Conservation (phyloP, 2,888 invertebrate genomes). For the Epinotia brunnichana region DNA sequence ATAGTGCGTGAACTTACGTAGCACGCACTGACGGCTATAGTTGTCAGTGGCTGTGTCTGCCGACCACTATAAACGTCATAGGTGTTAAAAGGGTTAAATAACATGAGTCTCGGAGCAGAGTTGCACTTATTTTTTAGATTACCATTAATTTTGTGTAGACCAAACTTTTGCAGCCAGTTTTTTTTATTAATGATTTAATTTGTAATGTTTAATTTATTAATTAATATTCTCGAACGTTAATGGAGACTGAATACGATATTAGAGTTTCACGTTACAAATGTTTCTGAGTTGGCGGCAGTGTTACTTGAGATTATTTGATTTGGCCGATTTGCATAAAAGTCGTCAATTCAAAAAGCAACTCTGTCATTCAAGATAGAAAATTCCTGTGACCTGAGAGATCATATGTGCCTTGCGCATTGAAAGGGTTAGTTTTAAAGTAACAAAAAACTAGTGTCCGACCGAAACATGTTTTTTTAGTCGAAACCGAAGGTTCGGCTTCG, state of each 20-base stretch:
- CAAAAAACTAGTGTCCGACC: no score
- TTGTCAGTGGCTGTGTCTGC: not conserved
- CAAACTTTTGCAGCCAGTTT: constrained; percentile 74
- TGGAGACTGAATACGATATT: constrained; percentile 28
- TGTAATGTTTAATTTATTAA: constrained; percentile 47
- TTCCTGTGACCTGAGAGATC: no score
- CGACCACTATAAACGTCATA: not conserved
- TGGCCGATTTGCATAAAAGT: no score
- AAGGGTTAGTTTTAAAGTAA: not conserved
- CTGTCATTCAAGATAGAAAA: not conserved
- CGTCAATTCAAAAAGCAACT: no score
- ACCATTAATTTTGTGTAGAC: constrained; percentile 61
- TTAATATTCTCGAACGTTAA: constrained; percentile 47
- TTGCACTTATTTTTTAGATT: constrained; percentile 49
- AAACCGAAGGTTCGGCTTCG: no score
- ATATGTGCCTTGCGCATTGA: not conserved
- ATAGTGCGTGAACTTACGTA: not conserved
- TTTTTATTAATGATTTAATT: constrained; percentile 50
- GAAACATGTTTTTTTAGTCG: no score
- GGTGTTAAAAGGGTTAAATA: not conserved
- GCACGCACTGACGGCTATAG: not conserved
- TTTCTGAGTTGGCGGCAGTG: constrained; percentile 6
- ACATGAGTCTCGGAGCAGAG: not conserved
- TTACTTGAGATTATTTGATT: no score
- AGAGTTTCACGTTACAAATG: constrained; percentile 19